Evolutionary conservation across 92 coral and sea anemone genomes (phyloP), one percentile per base, ranked within the genome.

Genomic region (Isaurus tuberculatus): DNA sequence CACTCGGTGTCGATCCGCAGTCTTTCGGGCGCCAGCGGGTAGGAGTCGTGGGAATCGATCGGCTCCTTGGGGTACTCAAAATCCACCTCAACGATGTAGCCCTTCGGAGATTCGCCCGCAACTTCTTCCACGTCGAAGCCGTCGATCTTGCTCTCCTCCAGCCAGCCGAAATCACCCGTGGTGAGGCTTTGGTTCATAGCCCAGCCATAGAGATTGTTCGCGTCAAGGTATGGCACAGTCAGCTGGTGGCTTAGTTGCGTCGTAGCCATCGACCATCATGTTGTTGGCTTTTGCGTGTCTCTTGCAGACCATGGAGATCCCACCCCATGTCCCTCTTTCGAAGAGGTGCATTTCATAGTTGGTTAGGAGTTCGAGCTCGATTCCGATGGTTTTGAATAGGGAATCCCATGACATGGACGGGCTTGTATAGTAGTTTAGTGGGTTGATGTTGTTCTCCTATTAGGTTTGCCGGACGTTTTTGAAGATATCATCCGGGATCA

Each of bases 121-220:
- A 69, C 44, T 19, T 31, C 42, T 6, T 34, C 16, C 13, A 69
- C 49, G 3, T 69, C 49, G 42, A 32, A 32, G 1, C 20, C 26
- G 46, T 29, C 33, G 4, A 67, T 2, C 72, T 67, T 44, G 9
- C 33, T 68, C 43, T 68, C 73, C 3, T 33, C 48, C 15, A 68
- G 46, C 73, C 73, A 68, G 9, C 73, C 44, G 19, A 68, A 68
- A 31, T 26, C 29, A 33, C 73, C 74, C 1, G 74, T 69, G 29
- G 53, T 28, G 0, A 37, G 49, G n/a, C 30, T 34, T 33, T 69
- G 74, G 6, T 48, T 8, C 51, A 44, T 44, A 8, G 51, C 51
- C 2, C 2, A 29, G 1, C 74, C 74, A 25, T 69, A 69, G 4
- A 69, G 40, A 4, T 69, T 69, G 51, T 69, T 69, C 9, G 74